Percentiles rank a stretch among this genome's conserved stretches.
These are phyloP conservation scores for Tympanuchus pallidicinctus DNA, from an alignment of 2,113 vertebrate genomes.

Conservation along the genomic window DNA sequence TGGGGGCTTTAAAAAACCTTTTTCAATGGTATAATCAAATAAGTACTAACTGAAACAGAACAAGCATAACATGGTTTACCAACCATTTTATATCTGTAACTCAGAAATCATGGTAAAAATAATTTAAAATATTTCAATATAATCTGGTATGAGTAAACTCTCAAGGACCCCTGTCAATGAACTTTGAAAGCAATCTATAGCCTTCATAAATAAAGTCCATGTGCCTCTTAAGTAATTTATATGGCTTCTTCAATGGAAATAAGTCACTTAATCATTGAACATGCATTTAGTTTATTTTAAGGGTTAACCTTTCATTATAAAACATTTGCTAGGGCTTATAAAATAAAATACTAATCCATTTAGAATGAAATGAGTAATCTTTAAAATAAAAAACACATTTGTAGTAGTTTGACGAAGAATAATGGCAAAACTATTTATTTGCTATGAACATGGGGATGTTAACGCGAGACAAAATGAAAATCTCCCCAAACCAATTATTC, in stretches of 20 bases:
- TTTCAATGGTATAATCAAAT: neutral
- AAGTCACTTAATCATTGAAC: slow-evolving; percentile 51
- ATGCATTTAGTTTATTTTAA: slow-evolving; percentile 59
- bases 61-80: neutral
- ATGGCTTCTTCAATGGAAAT: slow-evolving; percentile 57
- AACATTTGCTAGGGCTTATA: slow-evolving; percentile 49
- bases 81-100: neutral
- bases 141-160: neutral
- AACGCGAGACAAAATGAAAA: neutral
- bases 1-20: neutral
- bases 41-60: neutral
- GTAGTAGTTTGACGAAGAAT: neutral
- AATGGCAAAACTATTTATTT: neutral
- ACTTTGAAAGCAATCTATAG: slow-evolving; percentile 54
- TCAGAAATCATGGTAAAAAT: slow-evolving; percentile 42
- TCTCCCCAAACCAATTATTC: neutral
- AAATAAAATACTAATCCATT: slow-evolving; percentile 60
- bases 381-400: slow-evolving; percentile 28
- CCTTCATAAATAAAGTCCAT: slow-evolving; percentile 47
- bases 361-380: slow-evolving; percentile 30
- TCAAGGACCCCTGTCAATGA: neutral
- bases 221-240: slow-evolving; percentile 62
- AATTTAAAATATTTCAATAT: slow-evolving; percentile 3
- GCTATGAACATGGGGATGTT: neutral
- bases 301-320: slow-evolving; percentile 36